Conservation (phyloP, 2,797 vertebrate species). For the Poliocrania exsul region DNA sequence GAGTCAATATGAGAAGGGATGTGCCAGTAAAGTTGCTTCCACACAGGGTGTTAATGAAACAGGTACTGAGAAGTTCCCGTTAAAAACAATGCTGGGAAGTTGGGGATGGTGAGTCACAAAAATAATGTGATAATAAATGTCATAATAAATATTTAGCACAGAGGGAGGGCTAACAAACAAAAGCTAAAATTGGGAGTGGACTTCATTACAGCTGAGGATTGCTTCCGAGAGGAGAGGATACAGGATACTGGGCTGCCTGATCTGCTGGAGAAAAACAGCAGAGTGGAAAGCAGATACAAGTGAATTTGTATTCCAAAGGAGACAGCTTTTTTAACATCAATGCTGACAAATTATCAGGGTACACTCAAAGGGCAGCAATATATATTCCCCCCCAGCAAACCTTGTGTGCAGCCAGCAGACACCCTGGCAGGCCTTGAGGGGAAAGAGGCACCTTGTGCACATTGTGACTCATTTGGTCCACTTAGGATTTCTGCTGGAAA, state of each 20-base stretch:
- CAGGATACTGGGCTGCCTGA: neutral
- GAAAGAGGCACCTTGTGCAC: neutral
- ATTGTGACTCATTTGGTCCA: neutral
- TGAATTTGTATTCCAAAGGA: neutral
- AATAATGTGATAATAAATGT: neutral
- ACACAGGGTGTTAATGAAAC: neutral
- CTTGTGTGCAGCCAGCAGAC: neutral
- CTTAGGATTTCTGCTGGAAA: neutral
- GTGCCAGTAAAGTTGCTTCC: neutral
- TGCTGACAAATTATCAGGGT: neutral
- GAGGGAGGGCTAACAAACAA: conserved; percentile 1
- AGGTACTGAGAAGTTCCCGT: neutral
- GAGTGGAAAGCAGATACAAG: neutral
- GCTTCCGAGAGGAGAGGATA: neutral
- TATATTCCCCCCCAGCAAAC: neutral
- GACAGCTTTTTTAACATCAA: neutral
- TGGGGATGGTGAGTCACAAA: neutral
- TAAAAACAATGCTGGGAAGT: neutral
- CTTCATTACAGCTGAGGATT: neutral
- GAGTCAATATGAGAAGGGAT: neutral
- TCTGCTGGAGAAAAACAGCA: neutral
- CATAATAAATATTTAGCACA: neutral
- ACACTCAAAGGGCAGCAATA: neutral
- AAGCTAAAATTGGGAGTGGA: neutral
- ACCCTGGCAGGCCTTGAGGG: neutral